Base-by-base conservation (phyloP, 2,797 vertebrate genomes). In the Acanthiza pusilla region DNA sequence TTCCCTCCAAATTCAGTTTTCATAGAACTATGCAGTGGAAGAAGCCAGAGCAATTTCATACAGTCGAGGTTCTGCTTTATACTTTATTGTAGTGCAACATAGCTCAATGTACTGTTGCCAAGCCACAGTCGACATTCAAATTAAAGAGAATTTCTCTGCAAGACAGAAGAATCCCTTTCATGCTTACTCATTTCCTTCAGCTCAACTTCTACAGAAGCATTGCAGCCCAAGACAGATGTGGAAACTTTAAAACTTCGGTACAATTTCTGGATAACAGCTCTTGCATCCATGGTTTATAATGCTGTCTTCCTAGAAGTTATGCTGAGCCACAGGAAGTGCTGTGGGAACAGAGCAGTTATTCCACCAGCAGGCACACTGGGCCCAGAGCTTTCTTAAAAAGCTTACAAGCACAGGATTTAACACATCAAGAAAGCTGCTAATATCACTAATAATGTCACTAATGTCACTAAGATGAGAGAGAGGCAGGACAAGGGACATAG, bases 401-500 rank as follows among this genome's bases (percentile, higher is more conserved):
- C 8, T 86, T 45, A 22, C 16, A 73, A 43, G 40, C 6, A 50
- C 7, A 36, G 29, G 25, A 65, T 76, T 79, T 85, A 65, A 26
- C n/a, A 61, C 3, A 11, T 13, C 27, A n/a, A 55, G n/a, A 43
- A 74, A 75, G 5, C 9, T 22, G 6, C 11, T 63, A 71, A 16
- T 43, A 43, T 32, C n/a, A 45, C 9, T 63, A 74, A 15, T 43
- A 74, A 16, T 43, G 40, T 32, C n/a, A 45, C 9, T 63, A 74
- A 16, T 43, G 40, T 29, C n/a, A 38, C 34, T 29, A 53, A 55
- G 57, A 32, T 15, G 22, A 75, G 22, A 48, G 15, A 78, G 18
- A n/a, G 9, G 4, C 1, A 10, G 26, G 9, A 4, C 38, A 17
- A 61, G 10, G 8, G 7, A 67, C 10, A 9, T 1, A 61, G 17